These are phyloP conservation scores for Babyrousa celebensis DNA, from an alignment of 2,797 vertebrate species.

Conservation along the genomic window DNA sequence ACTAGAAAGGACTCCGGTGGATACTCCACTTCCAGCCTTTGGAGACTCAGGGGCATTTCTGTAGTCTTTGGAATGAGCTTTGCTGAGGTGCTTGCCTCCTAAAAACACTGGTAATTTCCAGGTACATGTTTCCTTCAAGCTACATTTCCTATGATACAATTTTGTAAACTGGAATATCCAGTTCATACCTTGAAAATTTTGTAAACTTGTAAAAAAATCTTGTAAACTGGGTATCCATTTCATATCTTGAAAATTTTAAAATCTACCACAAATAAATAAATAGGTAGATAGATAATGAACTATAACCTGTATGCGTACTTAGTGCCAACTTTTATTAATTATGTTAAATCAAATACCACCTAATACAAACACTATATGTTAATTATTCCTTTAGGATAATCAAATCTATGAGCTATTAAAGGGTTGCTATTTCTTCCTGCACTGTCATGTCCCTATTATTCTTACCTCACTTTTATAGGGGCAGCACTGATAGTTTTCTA, in stretches of 20 bases:
- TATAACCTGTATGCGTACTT: background rate
- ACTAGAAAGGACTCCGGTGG: background rate
- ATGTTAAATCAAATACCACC: slow-evolving; percentile 38
- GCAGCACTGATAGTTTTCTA: slow-evolving; percentile 52
- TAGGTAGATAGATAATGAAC: background rate
- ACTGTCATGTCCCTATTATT: background rate
- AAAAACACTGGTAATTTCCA: slow-evolving; percentile 19
- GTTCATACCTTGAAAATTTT: too few relatives aligned
- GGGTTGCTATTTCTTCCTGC: background rate
- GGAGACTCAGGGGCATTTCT: background rate
- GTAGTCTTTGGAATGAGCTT: background rate
- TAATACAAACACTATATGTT: slow-evolving; percentile 1
- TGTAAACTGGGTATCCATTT: background rate
- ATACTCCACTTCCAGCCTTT: background rate
- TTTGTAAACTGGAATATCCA: slow-evolving; percentile 37
- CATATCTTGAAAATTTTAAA: background rate
- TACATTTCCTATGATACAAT: slow-evolving; percentile 6
- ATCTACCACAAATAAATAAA: background rate
- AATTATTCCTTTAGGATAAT: slow-evolving; percentile 3
- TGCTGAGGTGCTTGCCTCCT: background rate
- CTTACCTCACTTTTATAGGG: background rate
- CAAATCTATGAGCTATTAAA: slow-evolving; percentile 30
- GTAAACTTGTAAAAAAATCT: too few relatives aligned
- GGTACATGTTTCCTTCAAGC: background rate
- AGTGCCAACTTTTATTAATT: slow-evolving; percentile 27